These are phyloP conservation scores for Melopsittacus undulatus DNA, from an alignment of 2,797 vertebrate species.

Conservation along the genomic window DNA sequence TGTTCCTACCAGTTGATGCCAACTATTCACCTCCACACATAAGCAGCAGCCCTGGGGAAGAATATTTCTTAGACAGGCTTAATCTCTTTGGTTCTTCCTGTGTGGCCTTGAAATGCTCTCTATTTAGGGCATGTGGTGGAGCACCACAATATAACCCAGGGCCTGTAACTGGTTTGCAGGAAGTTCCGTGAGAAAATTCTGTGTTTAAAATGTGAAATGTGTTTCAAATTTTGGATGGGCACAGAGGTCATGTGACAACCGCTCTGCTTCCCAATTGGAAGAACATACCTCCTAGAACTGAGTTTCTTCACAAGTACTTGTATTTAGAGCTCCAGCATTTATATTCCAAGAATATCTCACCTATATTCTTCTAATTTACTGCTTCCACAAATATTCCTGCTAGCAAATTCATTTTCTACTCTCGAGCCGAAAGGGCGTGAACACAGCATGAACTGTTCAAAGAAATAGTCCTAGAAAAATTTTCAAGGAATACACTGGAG, in stretches of 20 bases:
- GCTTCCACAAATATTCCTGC: neutral
- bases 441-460: neutral
- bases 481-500: neutral
- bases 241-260: constrained; percentile 28
- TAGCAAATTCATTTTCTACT: neutral
- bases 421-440: neutral
- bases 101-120: constrained; percentile 52
- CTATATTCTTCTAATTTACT: neutral
- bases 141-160: constrained; percentile 41
- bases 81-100: constrained; percentile 49
- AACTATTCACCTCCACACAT: neutral
- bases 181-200: constrained; percentile 56
- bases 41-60: neutral
- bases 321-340: neutral
- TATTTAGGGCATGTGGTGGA: constrained; percentile 54
- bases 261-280: neutral
- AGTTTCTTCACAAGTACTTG: neutral
- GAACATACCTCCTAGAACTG: neutral
- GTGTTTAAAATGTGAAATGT: constrained; percentile 64
- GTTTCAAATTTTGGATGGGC: constrained; percentile 58
- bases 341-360: neutral
- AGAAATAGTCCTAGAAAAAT: neutral
- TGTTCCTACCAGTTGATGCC: neutral
- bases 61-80: neutral
- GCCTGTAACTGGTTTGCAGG: constrained; percentile 66